These are phyloP conservation scores for Pelvicachromis taeniatus DNA, from an alignment of 2,113 vertebrate genomes.

Conservation along the genomic window DNA sequence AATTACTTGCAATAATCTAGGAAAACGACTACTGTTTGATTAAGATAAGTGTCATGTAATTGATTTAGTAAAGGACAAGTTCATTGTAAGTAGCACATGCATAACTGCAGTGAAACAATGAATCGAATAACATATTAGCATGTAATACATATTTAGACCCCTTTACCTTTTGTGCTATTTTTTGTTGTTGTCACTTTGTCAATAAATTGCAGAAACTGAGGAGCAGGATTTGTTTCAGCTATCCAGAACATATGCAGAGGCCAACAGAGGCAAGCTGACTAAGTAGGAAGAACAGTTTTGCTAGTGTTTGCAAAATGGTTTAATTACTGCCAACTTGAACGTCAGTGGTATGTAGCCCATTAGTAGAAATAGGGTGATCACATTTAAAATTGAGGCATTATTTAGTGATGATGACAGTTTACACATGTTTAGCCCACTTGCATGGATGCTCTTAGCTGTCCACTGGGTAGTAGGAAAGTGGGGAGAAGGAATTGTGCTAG, in stretches of 20 bases:
- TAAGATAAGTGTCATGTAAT: not conserved
- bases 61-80: not conserved
- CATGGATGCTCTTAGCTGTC: not conserved
- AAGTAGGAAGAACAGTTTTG: too few species aligned
- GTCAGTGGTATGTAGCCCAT: not conserved
- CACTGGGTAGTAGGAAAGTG: not conserved
- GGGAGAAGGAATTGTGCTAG: not conserved
- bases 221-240: too few species aligned
- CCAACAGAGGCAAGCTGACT: too few species aligned
- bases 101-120: not conserved
- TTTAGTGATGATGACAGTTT: not conserved
- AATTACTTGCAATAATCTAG: not conserved
- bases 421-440: not conserved
- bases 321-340: too few species aligned
- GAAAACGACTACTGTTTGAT: not conserved
- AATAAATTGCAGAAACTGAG: too few species aligned
- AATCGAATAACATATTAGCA: too few species aligned
- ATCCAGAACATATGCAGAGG: too few species aligned
- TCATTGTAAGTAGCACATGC: not conserved
- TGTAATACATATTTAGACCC: too few species aligned
- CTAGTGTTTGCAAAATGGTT: too few species aligned
- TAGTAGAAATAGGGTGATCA: not conserved
- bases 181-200: too few species aligned
- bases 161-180: too few species aligned
- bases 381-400: not conserved